Evolutionary conservation across 2,888 invertebrate species (phyloP), one percentile per base, ranked within the genome.

Genomic region (Pheosia gnoma): DNA sequence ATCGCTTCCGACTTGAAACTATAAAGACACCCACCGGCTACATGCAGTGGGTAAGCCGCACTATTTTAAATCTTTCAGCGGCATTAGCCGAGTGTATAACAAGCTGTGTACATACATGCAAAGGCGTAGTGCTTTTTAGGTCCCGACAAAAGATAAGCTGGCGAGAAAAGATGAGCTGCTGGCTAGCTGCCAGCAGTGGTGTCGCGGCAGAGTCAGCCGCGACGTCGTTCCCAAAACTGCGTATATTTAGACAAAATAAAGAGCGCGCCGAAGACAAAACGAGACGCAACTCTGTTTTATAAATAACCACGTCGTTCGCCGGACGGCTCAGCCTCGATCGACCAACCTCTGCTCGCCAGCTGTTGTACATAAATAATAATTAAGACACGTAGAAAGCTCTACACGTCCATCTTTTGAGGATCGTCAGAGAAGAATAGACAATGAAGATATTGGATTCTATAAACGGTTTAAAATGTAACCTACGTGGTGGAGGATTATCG

Each of bases 171-270:
- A 88, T 84, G 86, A 86, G 84, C 81, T 77, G 72, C 82, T 93
- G 93, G 92, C 90, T 68, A 49, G 51, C n/a, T 71, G 91, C 92
- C 93, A 93, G 82, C 74, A 71, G 76, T 81, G 86, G 80, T 90
- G 92, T 90, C 91, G 91, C 88, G 87, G 88, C 86, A 81, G 85
- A 87, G 85, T 83, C 86, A 87, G 86, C 86, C 83, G 83, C 88
- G 88, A 80, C 90, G 90, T 89, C 88, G 93, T 90, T 93, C 93
- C 93, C 93, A 92, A 93, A 93, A 93, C 93, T 92, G 90, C 91
- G 93, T 93, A 93, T 93, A 93, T 93, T 93, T 93, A 93, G 93
- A 93, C 91, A 93, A 93, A 93, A 93, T 93, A 93, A 93, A 93
- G 93, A 93, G 92, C 90, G 90, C 86, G 85, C 90, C 88, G 91